A percentile compares a stretch with the other conserved stretches of the same genome.
phyloP scores from a whole-genome alignment of 1,140 invertebrate species.

The Leptestheria dahalacensis region DNA sequence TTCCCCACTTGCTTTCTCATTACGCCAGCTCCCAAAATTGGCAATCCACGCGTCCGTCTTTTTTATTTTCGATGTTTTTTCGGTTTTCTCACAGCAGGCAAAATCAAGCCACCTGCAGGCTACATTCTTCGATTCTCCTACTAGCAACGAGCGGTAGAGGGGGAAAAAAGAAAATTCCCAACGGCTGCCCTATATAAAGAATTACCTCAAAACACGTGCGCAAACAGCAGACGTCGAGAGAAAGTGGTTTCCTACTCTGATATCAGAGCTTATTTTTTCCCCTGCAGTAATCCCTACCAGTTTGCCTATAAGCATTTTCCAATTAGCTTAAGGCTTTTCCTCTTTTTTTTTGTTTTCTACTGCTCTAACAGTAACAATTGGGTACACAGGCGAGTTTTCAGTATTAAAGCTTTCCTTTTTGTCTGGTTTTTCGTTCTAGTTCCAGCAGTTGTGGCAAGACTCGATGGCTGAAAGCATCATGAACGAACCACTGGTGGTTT shows the following conservation, averaged over 20 bases:
- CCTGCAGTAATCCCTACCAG: not conserved
- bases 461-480: not conserved
- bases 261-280: not conserved
- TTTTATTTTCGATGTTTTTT: not conserved
- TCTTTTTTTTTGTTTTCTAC: too few species aligned
- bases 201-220: not conserved
- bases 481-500: not conserved
- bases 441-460: not conserved
- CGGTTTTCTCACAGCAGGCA: not conserved
- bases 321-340: not conserved
- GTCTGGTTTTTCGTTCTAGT: not conserved
- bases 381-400: not conserved
- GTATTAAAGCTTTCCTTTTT: not conserved
- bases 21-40: not conserved
- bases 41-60: not conserved
- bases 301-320: not conserved
- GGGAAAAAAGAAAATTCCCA: too few species aligned
- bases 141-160: too few species aligned
- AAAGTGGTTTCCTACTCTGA: not conserved
- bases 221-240: not conserved
- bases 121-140: not conserved
- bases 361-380: not conserved
- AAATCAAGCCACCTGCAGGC: not conserved
- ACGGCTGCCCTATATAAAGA: not conserved
- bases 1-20: not conserved